Evolutionary conservation across 2,888 invertebrate genomes (phyloP).

Genomic region (Drosophila birchii): DNA sequence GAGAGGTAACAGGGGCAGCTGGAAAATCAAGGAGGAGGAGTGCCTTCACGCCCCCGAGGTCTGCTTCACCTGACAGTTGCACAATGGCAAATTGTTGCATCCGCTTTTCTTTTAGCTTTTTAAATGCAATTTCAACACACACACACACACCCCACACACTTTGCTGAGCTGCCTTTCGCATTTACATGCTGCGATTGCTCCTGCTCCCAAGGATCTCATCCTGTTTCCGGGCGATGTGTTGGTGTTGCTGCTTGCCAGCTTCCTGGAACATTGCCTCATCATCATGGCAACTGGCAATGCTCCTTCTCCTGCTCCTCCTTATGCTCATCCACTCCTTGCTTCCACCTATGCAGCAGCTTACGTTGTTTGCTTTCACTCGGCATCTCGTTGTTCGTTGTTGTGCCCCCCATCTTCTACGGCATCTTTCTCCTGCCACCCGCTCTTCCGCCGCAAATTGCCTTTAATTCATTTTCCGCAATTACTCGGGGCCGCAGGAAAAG

Average conservation of each 20-base stretch:
- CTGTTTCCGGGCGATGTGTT: slow-evolving; percentile 40
- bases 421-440: slow-evolving; percentile 8
- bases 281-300: slow-evolving; percentile 1
- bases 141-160: slow-evolving; percentile 18
- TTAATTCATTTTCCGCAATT: slow-evolving; percentile 75
- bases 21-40: slow-evolving; percentile 2
- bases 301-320: background rate
- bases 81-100: slow-evolving; percentile 72
- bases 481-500: slow-evolving; percentile 51
- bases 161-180: slow-evolving; percentile 30
- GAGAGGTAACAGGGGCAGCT: slow-evolving; percentile 2
- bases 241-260: slow-evolving; percentile 54
- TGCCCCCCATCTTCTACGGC: slow-evolving; percentile 15
- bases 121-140: slow-evolving; percentile 57
- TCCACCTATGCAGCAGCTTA: slow-evolving; percentile 47
- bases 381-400: slow-evolving; percentile 59
- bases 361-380: slow-evolving; percentile 66
- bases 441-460: slow-evolving; percentile 67
- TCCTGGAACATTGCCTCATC: slow-evolving; percentile 48
- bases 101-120: slow-evolving; percentile 65
- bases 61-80: slow-evolving; percentile 50
- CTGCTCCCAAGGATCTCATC: slow-evolving; percentile 31
- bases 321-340: background rate
- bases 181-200: slow-evolving; percentile 52
- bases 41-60: slow-evolving; percentile 2